Evolutionary conservation across 2,888 invertebrate genomes (phyloP).

Genomic region (Selenia dentaria): DNA sequence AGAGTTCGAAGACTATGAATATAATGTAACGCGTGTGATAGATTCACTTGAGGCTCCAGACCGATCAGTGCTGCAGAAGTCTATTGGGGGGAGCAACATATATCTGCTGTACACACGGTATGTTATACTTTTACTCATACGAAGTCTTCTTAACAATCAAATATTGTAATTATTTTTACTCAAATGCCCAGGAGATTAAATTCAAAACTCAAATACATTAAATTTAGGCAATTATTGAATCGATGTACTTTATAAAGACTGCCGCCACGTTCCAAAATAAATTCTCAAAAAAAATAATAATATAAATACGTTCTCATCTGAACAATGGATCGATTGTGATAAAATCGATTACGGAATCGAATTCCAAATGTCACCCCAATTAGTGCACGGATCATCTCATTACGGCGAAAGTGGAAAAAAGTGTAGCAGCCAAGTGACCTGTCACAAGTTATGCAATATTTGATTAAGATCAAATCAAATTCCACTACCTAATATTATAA

Average conservation of each 20-base stretch:
- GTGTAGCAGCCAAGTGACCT: conserved; percentile 1
- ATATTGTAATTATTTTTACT: too few species aligned
- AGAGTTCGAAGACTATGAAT: conserved; percentile 10
- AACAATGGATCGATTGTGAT: conserved; percentile 13
- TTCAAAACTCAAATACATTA: too few species aligned
- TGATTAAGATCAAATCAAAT: too few species aligned
- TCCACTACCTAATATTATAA: too few species aligned
- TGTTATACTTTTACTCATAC: neutral
- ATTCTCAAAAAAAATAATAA: too few species aligned
- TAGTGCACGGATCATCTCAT: conserved; percentile 24
- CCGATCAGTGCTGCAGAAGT: conserved; percentile 3
- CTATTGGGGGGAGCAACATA: conserved; percentile 1
- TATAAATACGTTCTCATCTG: conserved; percentile 6
- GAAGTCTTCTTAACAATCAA: neutral
- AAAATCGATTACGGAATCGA: conserved; percentile 11
- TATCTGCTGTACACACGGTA: conserved; percentile 24
- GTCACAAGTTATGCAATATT: conserved; percentile 5
- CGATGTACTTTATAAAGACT: too few species aligned
- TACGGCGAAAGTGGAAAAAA: conserved; percentile 27
- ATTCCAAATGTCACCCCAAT: conserved; percentile 11
- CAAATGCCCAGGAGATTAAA: too few species aligned
- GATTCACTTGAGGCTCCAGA: conserved; percentile 9
- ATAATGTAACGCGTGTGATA: conserved; percentile 16
- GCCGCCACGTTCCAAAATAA: too few species aligned
- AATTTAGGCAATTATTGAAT: too few species aligned